Conservation (phyloP, 1,140 invertebrate genomes). For the Notospermus geniculatus region DNA sequence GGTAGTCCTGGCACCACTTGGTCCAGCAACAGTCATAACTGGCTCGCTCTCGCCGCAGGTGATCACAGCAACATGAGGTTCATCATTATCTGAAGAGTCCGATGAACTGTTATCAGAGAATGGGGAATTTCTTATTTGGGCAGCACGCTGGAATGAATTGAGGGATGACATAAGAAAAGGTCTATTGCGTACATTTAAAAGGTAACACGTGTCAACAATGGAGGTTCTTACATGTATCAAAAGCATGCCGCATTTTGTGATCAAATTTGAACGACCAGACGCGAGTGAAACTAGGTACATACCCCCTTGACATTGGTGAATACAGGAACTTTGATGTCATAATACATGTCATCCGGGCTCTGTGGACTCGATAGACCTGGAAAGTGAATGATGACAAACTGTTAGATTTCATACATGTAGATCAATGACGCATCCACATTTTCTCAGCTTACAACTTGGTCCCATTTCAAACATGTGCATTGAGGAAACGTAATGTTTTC, state of each 20-base stretch:
- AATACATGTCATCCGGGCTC: slow-evolving; percentile 38
- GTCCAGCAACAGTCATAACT: slow-evolving; percentile 16
- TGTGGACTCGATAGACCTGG: slow-evolving; percentile 14
- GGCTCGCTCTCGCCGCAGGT: slow-evolving; percentile 38
- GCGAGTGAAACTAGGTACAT: slow-evolving; percentile 35
- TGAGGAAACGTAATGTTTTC: too few relatives aligned
- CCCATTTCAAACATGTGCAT: too few relatives aligned
- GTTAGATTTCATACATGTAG: too few relatives aligned
- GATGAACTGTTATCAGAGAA: slow-evolving; percentile 89
- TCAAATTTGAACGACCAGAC: neutral
- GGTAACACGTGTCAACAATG: too few relatives aligned
- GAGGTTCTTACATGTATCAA: too few relatives aligned
- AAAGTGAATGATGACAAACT: too few relatives aligned
- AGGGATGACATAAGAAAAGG: neutral
- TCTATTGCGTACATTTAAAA: neutral
- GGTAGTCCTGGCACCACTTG: slow-evolving; percentile 10
- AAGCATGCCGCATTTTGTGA: too few relatives aligned
- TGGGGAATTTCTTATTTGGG: slow-evolving; percentile 91
- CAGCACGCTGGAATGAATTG: slow-evolving; percentile 69
- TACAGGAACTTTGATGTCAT: slow-evolving; percentile 73
- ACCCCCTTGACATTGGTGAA: slow-evolving; percentile 94
- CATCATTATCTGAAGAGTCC: slow-evolving; percentile 89
- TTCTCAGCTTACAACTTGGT: too few relatives aligned
- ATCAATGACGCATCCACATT: too few relatives aligned
- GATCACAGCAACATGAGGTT: slow-evolving; percentile 46